These are phyloP conservation scores for Tautogolabrus adspersus DNA, from an alignment of 2,113 vertebrate genomes.

Conservation along the genomic window DNA sequence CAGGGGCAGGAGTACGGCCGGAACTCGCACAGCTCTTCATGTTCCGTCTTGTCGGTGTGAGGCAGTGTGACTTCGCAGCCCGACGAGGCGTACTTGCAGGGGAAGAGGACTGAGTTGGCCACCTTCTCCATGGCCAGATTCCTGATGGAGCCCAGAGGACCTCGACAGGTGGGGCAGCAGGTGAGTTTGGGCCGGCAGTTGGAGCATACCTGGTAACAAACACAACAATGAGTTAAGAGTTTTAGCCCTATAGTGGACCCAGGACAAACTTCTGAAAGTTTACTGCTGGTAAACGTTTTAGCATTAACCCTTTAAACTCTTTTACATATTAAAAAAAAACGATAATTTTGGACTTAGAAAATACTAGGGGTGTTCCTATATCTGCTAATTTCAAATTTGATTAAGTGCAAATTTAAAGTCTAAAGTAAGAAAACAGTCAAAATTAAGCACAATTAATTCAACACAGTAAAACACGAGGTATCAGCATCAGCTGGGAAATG, in stretches of 20 bases:
- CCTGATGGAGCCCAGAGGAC: slow-evolving; percentile 96
- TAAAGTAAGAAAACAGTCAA: too few relatives aligned
- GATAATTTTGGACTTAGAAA: too few relatives aligned
- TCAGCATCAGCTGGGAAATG: too few relatives aligned
- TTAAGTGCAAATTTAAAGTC: too few relatives aligned
- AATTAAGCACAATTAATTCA: too few relatives aligned
- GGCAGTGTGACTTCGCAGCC: slow-evolving; percentile 98
- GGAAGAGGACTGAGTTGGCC: slow-evolving; percentile 98
- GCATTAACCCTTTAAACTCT: too few relatives aligned
- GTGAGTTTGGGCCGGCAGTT: slow-evolving; percentile 99
- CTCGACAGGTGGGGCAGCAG: slow-evolving; percentile 97
- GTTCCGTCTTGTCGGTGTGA: slow-evolving; percentile 98
- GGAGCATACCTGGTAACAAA: slow-evolving; percentile 88
- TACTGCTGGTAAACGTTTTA: too few relatives aligned
- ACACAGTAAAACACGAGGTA: too few relatives aligned
- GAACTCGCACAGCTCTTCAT: slow-evolving; percentile 99
- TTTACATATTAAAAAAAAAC: too few relatives aligned
- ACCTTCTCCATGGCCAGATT: slow-evolving; percentile 99
- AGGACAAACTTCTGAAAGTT: too few relatives aligned
- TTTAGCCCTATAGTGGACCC: background rate
- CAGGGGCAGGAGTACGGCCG: slow-evolving; percentile 98
- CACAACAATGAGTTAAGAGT: background rate
- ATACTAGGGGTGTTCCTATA: too few relatives aligned
- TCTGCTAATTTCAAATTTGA: too few relatives aligned
- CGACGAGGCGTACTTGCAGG: slow-evolving; percentile 98